Evolutionary conservation across 2,113 vertebrate species (phyloP).

Genomic region (Hydrochoerus hydrochaeris): DNA sequence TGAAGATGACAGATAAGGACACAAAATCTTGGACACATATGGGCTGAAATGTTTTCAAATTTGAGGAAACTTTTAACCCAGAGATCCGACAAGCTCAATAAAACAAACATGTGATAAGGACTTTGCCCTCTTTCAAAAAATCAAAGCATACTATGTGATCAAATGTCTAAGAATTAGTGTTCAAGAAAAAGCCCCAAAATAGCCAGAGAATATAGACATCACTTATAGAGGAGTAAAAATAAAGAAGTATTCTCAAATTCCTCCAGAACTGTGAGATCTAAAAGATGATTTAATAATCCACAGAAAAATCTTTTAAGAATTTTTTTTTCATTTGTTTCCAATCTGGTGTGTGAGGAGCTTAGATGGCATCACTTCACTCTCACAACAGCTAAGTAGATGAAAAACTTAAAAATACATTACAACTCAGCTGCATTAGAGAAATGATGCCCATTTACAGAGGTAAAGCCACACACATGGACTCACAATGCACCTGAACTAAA

Average conservation of each 20-base stretch:
- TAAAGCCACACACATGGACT: background rate
- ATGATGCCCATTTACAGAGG: no score
- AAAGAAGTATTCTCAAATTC: background rate
- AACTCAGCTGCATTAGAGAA: background rate
- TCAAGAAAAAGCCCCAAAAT: background rate
- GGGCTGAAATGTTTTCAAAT: background rate
- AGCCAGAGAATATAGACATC: background rate
- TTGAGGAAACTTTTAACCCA: background rate
- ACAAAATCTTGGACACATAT: background rate
- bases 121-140: background rate
- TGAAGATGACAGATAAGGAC: background rate
- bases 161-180: background rate
- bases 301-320: background rate
- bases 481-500: no score
- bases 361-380: background rate
- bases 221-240: background rate
- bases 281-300: background rate
- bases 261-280: background rate
- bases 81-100: background rate
- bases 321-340: background rate
- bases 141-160: background rate
- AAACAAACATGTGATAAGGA: background rate
- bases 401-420: background rate
- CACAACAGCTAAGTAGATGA: background rate
- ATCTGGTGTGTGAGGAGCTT: background rate